phyloP scores from a whole-genome alignment of 2,888 invertebrate species.

The Drosophila meridiana region DNA sequence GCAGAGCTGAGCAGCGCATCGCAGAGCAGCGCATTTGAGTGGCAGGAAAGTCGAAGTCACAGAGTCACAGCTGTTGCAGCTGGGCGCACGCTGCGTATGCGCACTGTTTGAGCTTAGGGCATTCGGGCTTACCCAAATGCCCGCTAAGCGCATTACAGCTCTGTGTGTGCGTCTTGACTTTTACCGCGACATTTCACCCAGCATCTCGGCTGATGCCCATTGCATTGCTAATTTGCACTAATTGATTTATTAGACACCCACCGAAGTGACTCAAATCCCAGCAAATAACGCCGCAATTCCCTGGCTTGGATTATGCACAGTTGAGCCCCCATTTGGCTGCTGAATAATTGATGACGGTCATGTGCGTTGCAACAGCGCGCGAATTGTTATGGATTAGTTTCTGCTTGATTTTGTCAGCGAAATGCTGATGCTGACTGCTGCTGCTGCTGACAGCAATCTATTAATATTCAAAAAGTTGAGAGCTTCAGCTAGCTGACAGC shows the following conservation, averaged over 20 bases:
- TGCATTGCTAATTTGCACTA: slow-evolving; percentile 47
- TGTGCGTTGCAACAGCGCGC: slow-evolving; percentile 11
- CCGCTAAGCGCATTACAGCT: slow-evolving; percentile 54
- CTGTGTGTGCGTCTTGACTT: slow-evolving; percentile 32
- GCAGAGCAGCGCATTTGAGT: slow-evolving; percentile 23
- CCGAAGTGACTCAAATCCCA: slow-evolving; percentile 19
- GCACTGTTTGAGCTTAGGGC: slow-evolving; percentile 40
- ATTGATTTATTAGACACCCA: slow-evolving; percentile 56
- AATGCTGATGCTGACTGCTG: neutral
- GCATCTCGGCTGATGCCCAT: neutral
- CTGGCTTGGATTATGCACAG: slow-evolving; percentile 31
- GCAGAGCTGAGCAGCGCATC: slow-evolving; percentile 30
- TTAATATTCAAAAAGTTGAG: slow-evolving; percentile 59
- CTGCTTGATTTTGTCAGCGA: slow-evolving; percentile 28
- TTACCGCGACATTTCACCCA: slow-evolving; percentile 6
- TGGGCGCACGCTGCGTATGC: slow-evolving; percentile 54
- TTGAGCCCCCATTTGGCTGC: slow-evolving; percentile 6
- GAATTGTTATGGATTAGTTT: slow-evolving; percentile 54
- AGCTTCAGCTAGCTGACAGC: slow-evolving; percentile 43
- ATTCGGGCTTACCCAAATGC: slow-evolving; percentile 31
- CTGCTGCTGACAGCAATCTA: slow-evolving; percentile 51
- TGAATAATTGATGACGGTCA: slow-evolving; percentile 52
- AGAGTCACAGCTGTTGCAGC: slow-evolving; percentile 17
- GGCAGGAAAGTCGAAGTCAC: slow-evolving; percentile 17
- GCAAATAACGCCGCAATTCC: slow-evolving; percentile 18